Conservation (phyloP, 2,113 vertebrate species). For the Burhinus oedicnemus region DNA sequence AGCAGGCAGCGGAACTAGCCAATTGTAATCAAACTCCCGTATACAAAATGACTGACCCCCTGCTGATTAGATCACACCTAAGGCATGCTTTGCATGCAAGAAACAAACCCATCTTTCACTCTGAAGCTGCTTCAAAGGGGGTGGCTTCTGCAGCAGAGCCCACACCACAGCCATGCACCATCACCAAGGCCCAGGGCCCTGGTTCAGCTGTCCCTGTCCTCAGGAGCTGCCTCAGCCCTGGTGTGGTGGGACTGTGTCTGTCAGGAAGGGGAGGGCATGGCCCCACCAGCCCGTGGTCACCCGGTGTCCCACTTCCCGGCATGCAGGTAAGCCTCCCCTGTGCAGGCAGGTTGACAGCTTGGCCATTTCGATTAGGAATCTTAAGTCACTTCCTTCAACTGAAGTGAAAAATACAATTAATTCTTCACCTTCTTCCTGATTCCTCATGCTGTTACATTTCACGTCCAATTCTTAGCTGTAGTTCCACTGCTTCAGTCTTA, state of each 20-base stretch:
- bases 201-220: neutral
- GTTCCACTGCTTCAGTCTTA: neutral
- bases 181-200: accelerated
- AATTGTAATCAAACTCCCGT: neutral
- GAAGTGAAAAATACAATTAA: neutral
- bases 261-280: neutral
- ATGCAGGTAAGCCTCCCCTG: accelerated
- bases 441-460: neutral
- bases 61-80: neutral
- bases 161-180: accelerated
- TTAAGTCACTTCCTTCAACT: neutral
- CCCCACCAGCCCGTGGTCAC: accelerated
- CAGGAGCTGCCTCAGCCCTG: accelerated
- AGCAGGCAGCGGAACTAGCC: neutral
- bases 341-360: neutral
- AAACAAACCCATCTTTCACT: neutral
- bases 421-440: neutral
- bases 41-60: neutral
- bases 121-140: neutral
- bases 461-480: neutral
- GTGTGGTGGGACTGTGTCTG: accelerated
- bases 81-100: neutral
- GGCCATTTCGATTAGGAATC: neutral
- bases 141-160: neutral
- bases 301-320: accelerated